Base-by-base conservation (phyloP, 2,797 vertebrate genomes). In the Acanthis flammea region DNA sequence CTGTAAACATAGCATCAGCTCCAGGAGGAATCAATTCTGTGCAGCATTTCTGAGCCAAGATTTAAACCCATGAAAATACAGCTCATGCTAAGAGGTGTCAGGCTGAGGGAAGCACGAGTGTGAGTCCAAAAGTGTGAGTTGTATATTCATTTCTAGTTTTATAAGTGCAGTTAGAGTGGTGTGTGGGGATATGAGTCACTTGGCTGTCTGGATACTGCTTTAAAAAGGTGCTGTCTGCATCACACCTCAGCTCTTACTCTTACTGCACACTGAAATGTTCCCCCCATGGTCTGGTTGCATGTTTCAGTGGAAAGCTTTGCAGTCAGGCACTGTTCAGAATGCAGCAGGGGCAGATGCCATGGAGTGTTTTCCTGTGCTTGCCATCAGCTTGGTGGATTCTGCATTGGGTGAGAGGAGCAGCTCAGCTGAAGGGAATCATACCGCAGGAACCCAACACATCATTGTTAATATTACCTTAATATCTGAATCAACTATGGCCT, bases 51-150 rank as follows among this genome's bases (percentile, higher is more conserved):
- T 57, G 44, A 71, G 19, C 35, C 22, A 9, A 33, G 25, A 67
- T 73, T 79, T 50, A 63, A 79, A 71, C 27, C 19, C 1, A 0
- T 42, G 39, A 37, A 87, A 79, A 35, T 3, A 9, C 33, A 58
- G 39, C 45, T 63, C 41, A 9, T 30, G 35, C n/a, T 39, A n/a
- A 61, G 61, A 85, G 41, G 14, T 39, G 19, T 86, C 57, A 54
- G 51, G 35, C 72, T 87, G 67, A 0, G 0, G 48, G 53, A 67
- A 60, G 81, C 27, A 25, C 0, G 0, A 50, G 15, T 1, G 0
- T 2, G 5, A 27, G 33, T 73, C 67, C 28, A 22, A 6, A 82
- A 47, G 72, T 23, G 30, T 41, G 39, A 92, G 54, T 41, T 75
- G 65, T 44, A 41, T 63, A 44, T 74, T 91, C 14, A 21, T 87